Conservation (phyloP, 2,888 invertebrate species). For the Andrena minutula region DNA sequence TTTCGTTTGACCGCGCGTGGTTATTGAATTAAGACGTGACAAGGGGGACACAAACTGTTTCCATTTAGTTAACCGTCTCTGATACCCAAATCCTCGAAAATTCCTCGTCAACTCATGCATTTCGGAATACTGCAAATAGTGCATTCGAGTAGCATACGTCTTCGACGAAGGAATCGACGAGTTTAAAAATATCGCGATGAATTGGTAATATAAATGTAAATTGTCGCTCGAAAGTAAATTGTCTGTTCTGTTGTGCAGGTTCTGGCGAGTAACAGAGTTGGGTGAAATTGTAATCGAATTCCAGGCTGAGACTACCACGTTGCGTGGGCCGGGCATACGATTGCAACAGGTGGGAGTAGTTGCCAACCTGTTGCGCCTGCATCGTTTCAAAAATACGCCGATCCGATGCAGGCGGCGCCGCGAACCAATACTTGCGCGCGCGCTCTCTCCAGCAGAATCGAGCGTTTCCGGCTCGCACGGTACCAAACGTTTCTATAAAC, state of each 20-base stretch:
- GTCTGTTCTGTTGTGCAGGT: not conserved
- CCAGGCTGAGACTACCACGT: slow-evolving; percentile 51
- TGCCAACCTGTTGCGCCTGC: slow-evolving; percentile 76
- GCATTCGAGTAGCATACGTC: too few relatives aligned
- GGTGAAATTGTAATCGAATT: slow-evolving; percentile 66
- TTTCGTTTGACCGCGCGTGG: not conserved
- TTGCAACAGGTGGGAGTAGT: slow-evolving; percentile 76
- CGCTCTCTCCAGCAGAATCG: slow-evolving; percentile 3
- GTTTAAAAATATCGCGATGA: too few relatives aligned
- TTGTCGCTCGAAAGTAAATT: not conserved
- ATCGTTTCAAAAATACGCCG: slow-evolving; percentile 61
- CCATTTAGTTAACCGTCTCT: not conserved
- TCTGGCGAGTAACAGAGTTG: slow-evolving; percentile 22
- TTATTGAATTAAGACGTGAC: slow-evolving; percentile 36
- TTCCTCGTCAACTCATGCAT: too few relatives aligned
- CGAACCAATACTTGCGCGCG: slow-evolving; percentile 20
- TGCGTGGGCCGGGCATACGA: slow-evolving; percentile 69
- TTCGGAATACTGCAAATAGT: too few relatives aligned
- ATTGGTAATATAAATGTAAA: too few relatives aligned
- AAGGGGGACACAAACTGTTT: not conserved
- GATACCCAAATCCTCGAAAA: too few relatives aligned
- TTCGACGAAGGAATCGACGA: too few relatives aligned
- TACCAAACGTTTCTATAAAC: not conserved
- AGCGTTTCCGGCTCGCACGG: not conserved
- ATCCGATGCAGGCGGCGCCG: slow-evolving; percentile 25